Percentiles rank a stretch among this genome's conserved stretches.
phyloP scores from a whole-genome alignment of 1,140 invertebrate species.

The Eubasilissa regina region DNA sequence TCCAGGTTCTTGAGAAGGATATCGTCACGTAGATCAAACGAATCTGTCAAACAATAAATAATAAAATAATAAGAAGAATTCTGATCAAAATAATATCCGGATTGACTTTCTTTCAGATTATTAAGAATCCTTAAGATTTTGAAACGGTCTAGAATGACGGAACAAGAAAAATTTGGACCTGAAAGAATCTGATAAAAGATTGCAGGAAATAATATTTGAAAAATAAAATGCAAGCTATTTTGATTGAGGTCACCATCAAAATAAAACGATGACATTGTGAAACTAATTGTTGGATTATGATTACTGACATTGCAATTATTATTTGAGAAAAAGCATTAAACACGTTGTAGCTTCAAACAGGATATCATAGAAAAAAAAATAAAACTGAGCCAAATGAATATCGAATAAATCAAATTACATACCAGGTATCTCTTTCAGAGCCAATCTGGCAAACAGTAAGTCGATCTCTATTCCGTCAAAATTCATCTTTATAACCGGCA shows the following conservation, averaged over 20 bases:
- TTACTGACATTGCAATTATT: no score
- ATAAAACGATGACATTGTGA: no score
- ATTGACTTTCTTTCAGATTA: neutral
- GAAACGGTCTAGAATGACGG: neutral
- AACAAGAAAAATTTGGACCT: neutral
- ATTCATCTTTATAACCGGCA: constrained; percentile 99
- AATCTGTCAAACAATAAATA: constrained; percentile 73
- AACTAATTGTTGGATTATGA: no score
- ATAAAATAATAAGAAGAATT: neutral
- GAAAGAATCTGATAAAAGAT: neutral
- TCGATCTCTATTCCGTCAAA: constrained; percentile 99
- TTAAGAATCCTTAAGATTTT: neutral
- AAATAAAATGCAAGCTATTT: neutral
- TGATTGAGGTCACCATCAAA: no score
- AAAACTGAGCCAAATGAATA: neutral
- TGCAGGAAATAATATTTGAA: neutral
- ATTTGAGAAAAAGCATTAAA: no score
- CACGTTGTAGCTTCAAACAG: no score
- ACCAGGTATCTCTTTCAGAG: constrained; percentile 92
- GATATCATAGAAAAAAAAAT: no score
- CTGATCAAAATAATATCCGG: neutral
- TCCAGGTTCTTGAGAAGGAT: constrained; percentile 95
- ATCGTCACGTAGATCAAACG: constrained; percentile 91
- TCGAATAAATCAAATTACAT: constrained; percentile 19
- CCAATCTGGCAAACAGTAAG: constrained; percentile 95